phyloP scores from a whole-genome alignment of 1,140 invertebrate genomes.

The Drosophila azteca region DNA sequence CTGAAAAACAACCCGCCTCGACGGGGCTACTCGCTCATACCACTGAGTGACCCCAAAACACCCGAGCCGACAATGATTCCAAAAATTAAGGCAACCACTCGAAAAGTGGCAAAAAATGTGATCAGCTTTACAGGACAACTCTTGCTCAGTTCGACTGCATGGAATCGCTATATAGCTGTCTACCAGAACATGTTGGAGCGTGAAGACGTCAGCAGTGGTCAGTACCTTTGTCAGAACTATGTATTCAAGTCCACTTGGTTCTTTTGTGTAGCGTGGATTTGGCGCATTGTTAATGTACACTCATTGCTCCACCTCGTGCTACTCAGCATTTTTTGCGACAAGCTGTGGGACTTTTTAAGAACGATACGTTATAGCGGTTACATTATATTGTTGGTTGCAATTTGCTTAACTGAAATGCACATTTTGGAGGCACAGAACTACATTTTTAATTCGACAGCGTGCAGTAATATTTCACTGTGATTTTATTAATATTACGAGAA shows the following conservation, averaged over 20 bases:
- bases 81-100: conserved; percentile 87
- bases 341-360: conserved; percentile 89
- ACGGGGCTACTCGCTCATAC: conserved; percentile 87
- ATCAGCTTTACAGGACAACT: conserved; percentile 88
- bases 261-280: conserved; percentile 89
- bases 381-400: conserved; percentile 85
- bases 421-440: conserved; percentile 85
- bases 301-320: conserved; percentile 90
- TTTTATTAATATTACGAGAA: conserved; percentile 73
- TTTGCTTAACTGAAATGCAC: conserved; percentile 87
- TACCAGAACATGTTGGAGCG: conserved; percentile 90
- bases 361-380: conserved; percentile 87
- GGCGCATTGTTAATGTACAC: conserved; percentile 92
- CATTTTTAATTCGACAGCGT: conserved; percentile 84
- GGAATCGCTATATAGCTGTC: conserved; percentile 92
- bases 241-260: conserved; percentile 87
- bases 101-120: conserved; percentile 87
- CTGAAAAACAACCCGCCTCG: conserved; percentile 88
- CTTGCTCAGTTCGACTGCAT: conserved; percentile 88
- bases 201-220: conserved; percentile 84
- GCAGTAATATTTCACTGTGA: conserved; percentile 82
- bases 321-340: conserved; percentile 92
- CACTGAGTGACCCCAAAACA: conserved; percentile 84
- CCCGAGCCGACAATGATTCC: conserved; percentile 86
- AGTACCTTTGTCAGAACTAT: conserved; percentile 85